Evolutionary conservation across 2,888 invertebrate genomes (phyloP), one percentile per base, ranked within the genome.

Genomic region (Unio pictorum): DNA sequence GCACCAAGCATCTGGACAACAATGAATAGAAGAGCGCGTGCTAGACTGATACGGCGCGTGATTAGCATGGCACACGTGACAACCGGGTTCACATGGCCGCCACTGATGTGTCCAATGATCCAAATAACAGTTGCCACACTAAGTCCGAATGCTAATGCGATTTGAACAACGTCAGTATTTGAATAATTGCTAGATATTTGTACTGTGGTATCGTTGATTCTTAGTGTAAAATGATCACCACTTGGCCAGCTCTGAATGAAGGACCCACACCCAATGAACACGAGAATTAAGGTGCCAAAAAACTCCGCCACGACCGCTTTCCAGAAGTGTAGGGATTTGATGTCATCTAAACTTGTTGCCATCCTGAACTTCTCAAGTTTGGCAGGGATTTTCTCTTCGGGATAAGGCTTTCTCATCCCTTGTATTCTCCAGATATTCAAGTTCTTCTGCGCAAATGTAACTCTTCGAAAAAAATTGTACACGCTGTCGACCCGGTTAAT

Each of bases 1-100:
- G 94, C 96, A 34, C 97, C 97, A 60, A 97, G 95, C 89, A 96
- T 95, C 91, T 98, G 97, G 67, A 97, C 96, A 4, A 95, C 94
- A 73, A 97, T 93, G 91, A 97, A 97, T 55, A 96, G 91, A 2
- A 95, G 66, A 0, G 94, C 95, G 77, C 95, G 93, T 56, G 94
- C 68, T 0, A 95, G 91, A 81, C 94, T 94, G 68, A 96, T 94
- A 84, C 94, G 94, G n/a, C 96, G 95, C 18, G 94, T 93, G 15
- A 94, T 93, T 67, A 95, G 91, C 90, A 97, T 92, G 5, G 94
- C 86, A 20, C 84, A 66, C 5, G 89, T 88, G 18, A 91, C 88
- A 4, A 90, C 90, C 1, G 90, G 90, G 71, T 90, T 90, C 64
- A 90, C 82, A 77, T 90, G 90, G 0, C 88, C 90, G 3, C 97